phyloP scores from a whole-genome alignment of 2,113 vertebrate species.

The Mormyrus iriodes region DNA sequence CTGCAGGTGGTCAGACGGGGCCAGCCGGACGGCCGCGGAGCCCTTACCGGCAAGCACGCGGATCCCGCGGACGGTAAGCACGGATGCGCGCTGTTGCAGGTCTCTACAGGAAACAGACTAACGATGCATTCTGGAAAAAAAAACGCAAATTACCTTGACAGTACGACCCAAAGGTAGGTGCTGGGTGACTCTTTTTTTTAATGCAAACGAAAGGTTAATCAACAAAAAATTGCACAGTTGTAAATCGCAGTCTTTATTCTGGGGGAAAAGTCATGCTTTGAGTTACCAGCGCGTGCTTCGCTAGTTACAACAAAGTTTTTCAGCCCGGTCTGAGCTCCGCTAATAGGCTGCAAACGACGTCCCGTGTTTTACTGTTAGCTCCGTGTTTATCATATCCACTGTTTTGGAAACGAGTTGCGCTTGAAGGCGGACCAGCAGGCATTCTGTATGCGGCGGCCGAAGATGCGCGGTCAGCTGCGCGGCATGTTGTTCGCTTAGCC shows the following conservation, averaged over 20 bases:
- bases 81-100: neutral
- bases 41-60: slow-evolving; percentile 78
- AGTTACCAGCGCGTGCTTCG: neutral
- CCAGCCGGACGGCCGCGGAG: slow-evolving; percentile 75
- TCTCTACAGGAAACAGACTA: neutral
- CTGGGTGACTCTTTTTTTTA: neutral
- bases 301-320: neutral
- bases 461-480: neutral
- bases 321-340: neutral
- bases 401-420: neutral
- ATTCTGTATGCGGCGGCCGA: neutral
- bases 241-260: neutral
- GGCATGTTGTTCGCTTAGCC: neutral
- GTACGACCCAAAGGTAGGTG: neutral
- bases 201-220: neutral
- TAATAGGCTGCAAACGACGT: neutral
- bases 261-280: neutral
- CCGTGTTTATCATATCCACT: neutral
- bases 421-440: neutral
- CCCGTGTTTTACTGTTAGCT: neutral
- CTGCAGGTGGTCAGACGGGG: slow-evolving; percentile 75
- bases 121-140: neutral
- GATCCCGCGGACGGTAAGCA: slow-evolving; percentile 81
- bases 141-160: neutral
- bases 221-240: neutral